A percentile compares a stretch with the other conserved stretches of the same genome.
These are phyloP conservation scores for Ectemnius continuus DNA, from an alignment of 2,888 invertebrate genomes.

Conservation along the genomic window DNA sequence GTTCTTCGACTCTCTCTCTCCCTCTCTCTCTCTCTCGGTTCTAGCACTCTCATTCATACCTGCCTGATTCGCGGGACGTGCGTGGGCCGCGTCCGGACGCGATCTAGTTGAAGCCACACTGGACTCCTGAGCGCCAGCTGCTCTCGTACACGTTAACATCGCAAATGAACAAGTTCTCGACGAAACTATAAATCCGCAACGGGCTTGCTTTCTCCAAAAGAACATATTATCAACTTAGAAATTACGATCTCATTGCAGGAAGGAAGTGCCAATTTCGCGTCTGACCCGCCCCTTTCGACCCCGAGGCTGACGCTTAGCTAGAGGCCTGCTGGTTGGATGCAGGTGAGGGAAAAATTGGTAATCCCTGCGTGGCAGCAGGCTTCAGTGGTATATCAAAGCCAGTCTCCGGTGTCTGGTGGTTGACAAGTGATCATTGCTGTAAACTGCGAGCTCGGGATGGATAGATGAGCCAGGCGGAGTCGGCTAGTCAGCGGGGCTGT, in stretches of 20 bases:
- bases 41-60: slow-evolving; percentile 49
- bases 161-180: slow-evolving; percentile 1
- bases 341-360: too few species aligned
- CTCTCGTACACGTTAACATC: neutral
- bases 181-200: slow-evolving; percentile 24
- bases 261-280: slow-evolving; percentile 24
- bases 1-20: slow-evolving; percentile 16
- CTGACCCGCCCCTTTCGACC: too few species aligned
- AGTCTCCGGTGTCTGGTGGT: neutral
- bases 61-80: slow-evolving; percentile 29
- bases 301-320: too few species aligned
- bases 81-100: slow-evolving; percentile 34
- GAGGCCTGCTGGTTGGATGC: too few species aligned
- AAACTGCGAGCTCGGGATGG: neutral
- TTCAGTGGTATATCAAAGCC: neutral
- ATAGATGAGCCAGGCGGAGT: slow-evolving; percentile 12
- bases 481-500: slow-evolving; percentile 5
- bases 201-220: slow-evolving; percentile 28
- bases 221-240: slow-evolving; percentile 21
- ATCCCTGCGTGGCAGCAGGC: neutral
- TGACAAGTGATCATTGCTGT: slow-evolving; percentile 1
- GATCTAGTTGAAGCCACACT: slow-evolving; percentile 38
- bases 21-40: neutral
- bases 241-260: slow-evolving; percentile 5
- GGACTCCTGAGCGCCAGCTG: slow-evolving; percentile 15